A percentile compares a stretch with the other conserved stretches of the same genome.
These are phyloP conservation scores for Phataginus tetradactyla DNA, from an alignment of 2,797 vertebrate genomes.

Conservation along the genomic window DNA sequence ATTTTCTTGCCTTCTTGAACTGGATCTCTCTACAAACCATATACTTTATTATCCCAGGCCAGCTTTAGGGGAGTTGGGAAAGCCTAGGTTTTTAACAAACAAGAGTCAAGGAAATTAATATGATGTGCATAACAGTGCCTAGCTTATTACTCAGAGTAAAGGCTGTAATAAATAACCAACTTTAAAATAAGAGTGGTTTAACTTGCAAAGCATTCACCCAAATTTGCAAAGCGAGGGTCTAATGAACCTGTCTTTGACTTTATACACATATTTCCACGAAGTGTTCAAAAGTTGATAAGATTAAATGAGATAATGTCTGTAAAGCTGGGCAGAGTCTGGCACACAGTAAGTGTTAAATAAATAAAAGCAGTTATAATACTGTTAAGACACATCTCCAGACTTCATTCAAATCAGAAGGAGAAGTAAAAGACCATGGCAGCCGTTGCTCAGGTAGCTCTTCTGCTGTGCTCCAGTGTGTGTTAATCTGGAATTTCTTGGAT, in stretches of 20 bases:
- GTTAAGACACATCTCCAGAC: not conserved
- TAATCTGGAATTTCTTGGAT: not conserved
- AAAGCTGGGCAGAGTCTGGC: not conserved
- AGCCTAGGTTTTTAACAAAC: not conserved
- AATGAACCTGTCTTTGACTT: not conserved
- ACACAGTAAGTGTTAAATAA: not conserved
- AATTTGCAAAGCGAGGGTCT: not conserved
- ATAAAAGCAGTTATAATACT: not conserved
- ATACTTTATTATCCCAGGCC: not conserved
- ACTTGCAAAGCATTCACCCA: not conserved
- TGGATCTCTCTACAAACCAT: not conserved
- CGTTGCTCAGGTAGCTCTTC: not conserved
- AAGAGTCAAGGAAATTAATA: not conserved
- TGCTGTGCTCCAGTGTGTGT: not conserved
- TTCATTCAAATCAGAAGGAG: not conserved
- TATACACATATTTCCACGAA: not conserved
- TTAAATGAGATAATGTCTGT: not conserved
- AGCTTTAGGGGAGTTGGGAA: not conserved
- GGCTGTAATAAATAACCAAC: not conserved
- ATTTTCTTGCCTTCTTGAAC: not conserved
- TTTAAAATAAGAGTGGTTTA: slow-evolving; percentile 10
- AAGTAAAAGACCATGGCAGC: not conserved
- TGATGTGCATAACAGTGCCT: not conserved
- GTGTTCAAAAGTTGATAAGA: not conserved
- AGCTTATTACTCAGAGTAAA: not conserved